Percentiles rank a stretch among this genome's conserved stretches.
Conservation (phyloP, 2,797 vertebrate species). For the Pelochelys cantorii region DNA sequence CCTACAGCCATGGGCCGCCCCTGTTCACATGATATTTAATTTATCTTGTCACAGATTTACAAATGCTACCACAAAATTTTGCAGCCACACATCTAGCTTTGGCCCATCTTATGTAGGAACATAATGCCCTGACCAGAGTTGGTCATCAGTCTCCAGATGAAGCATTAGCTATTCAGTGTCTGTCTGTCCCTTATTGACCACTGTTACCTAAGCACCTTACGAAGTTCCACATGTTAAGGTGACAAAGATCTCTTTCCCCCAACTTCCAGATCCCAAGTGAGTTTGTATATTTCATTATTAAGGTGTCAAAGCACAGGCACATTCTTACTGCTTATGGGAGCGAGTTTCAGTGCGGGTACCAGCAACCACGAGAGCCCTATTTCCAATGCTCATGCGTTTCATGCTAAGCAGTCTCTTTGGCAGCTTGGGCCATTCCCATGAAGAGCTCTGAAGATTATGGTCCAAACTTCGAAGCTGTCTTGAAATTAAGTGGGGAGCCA, state of each 20-base stretch:
- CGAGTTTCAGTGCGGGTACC: conserved; percentile 24
- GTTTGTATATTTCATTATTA: not conserved
- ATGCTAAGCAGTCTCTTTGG: not conserved
- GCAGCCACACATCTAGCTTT: not conserved
- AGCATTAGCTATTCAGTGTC: conserved; percentile 10
- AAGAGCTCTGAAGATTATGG: not conserved
- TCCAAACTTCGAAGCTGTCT: conserved; percentile 16
- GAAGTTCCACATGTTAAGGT: not conserved
- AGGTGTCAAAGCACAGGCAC: conserved; percentile 35
- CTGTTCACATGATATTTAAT: not conserved
- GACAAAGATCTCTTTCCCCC: conserved; percentile 39
- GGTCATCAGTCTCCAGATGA: conserved; percentile 22
- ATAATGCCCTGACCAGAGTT: conserved; percentile 22
- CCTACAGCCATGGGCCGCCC: too few species aligned
- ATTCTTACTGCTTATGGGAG: conserved; percentile 49
- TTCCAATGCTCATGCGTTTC: conserved; percentile 57
- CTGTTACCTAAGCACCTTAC: not conserved
- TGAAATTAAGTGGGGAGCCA: not conserved
- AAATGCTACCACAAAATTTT: not conserved
- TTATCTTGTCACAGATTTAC: conserved; percentile 11
- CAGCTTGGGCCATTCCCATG: not conserved
- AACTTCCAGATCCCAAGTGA: not conserved
- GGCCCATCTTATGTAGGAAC: not conserved
- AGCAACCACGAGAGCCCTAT: conserved; percentile 59
- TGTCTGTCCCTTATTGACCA: not conserved